Conservation (phyloP, 1,140 invertebrate genomes). For the Sarcophaga peregrina region DNA sequence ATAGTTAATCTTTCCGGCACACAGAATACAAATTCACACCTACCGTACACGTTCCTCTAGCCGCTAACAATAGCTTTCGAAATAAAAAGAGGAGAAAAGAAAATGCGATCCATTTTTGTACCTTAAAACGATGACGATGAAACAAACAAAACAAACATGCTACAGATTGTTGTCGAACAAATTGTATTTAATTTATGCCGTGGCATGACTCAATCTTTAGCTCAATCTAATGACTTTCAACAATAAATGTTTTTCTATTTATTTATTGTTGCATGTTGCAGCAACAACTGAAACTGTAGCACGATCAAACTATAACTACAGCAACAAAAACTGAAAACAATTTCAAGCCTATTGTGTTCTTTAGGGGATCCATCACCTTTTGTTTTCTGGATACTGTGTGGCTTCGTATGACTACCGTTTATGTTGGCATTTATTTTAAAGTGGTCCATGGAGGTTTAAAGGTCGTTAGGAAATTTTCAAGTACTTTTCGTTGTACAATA, state of each 20-base stretch:
- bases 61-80: not conserved
- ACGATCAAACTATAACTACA: not conserved
- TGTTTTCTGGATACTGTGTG: not conserved
- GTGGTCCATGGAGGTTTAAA: not conserved
- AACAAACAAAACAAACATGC: not conserved
- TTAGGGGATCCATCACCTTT: too few species aligned
- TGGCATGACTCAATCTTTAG: constrained; percentile 8
- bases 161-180: not conserved
- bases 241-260: not conserved
- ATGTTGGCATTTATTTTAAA: not conserved
- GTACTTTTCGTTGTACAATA: not conserved
- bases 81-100: not conserved
- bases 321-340: not conserved
- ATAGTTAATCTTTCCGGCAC: not conserved
- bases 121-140: not conserved
- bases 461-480: not conserved
- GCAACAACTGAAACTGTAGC: not conserved
- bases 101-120: not conserved
- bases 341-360: not conserved
- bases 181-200: constrained; percentile 2
- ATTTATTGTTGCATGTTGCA: not conserved
- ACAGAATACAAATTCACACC: not conserved
- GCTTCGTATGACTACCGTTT: not conserved
- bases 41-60: not conserved
- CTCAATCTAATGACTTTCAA: constrained; percentile 1